These are phyloP conservation scores for Pseudeuparius sepicola DNA, from an alignment of 2,888 invertebrate species.

Conservation along the genomic window DNA sequence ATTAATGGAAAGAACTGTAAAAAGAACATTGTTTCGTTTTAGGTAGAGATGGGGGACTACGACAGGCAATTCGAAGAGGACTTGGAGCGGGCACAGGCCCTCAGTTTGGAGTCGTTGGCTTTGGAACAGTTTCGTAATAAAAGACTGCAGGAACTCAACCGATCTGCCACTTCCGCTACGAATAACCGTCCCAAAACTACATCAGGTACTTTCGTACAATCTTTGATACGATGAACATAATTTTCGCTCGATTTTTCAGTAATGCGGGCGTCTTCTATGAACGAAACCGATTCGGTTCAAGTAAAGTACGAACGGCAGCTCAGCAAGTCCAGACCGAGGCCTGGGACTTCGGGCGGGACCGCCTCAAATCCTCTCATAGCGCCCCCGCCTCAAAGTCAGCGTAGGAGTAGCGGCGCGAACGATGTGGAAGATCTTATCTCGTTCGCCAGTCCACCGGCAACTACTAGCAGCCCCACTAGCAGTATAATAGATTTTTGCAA, in stretches of 20 bases:
- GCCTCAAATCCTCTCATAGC: constrained; percentile 40
- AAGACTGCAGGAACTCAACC: constrained; percentile 37
- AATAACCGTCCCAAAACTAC: constrained; percentile 24
- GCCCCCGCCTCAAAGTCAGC: constrained; percentile 38
- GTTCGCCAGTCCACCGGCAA: constrained; percentile 53
- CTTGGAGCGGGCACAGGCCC: constrained; percentile 76
- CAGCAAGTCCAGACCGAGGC: constrained; percentile 47
- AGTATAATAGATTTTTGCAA: constrained; percentile 51
- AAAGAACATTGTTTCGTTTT: too few relatives aligned
- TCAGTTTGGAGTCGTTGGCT: constrained; percentile 78
- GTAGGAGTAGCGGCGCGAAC: constrained; percentile 37
- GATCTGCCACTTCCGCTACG: constrained; percentile 20
- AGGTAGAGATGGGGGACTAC: constrained; percentile 54
- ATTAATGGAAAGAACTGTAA: too few relatives aligned
- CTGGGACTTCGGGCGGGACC: constrained; percentile 43
- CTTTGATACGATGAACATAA: too few relatives aligned
- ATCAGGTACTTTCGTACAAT: constrained; percentile 29
- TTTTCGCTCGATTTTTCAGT: too few relatives aligned
- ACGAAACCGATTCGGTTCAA: constrained; percentile 32
- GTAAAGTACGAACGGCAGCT: constrained; percentile 36
- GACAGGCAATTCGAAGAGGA: constrained; percentile 79
- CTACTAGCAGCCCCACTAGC: constrained; percentile 43
- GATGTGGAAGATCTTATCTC: constrained; percentile 57
- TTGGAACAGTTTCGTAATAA: constrained; percentile 72
- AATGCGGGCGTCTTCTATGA: constrained; percentile 35